Evolutionary conservation across 2,797 vertebrate species (phyloP), one percentile per base, ranked within the genome.

Genomic region (Acanthopagrus latus): DNA sequence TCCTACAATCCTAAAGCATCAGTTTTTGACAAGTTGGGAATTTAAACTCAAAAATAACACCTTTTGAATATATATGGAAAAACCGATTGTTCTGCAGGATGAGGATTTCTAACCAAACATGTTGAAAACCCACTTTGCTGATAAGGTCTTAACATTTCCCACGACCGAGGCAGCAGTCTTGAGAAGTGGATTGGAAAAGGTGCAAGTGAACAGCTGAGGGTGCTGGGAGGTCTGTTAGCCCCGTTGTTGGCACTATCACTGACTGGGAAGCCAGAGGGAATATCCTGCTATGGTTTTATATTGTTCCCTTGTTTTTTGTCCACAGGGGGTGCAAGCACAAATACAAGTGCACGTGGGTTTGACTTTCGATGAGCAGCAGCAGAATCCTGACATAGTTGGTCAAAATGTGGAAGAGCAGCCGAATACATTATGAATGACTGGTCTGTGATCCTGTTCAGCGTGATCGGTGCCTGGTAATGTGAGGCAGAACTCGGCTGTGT

Each of bases 191-290:
- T 21, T 78, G 71, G 27, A 60, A 11, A 41, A 54, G 60, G 21
- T 38, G 38, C 38, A 75, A 13, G 25, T 60, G 18, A 52, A 48
- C 74, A 81, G 65, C 57, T 79, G 68, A 54, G 46, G 41, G 9
- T 54, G 23, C 23, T 46, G 63, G 63, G 52, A 68, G n/a, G 41
- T 66, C 68, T 78, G 73, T 64, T 74, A 66, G 62, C 66, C 65
- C 33, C 58, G 46, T 71, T 86, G 64, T 63, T 75, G 74, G 83
- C 81, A 68, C 56, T 1, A 1, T 73, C 8, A 20, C 29, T 66
- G 71, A 64, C 41, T 66, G 51, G 33, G 0, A 47, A 54, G 60
- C 54, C 60, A 56, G 47, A 4, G 59, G 64, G 60, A 77, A 71
- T 78, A 78, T 78, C 33, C 48, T 74, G n/a, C 64, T 8, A 57